phyloP scores from a whole-genome alignment of 1,140 invertebrate genomes.

The Tenebrio molitor region DNA sequence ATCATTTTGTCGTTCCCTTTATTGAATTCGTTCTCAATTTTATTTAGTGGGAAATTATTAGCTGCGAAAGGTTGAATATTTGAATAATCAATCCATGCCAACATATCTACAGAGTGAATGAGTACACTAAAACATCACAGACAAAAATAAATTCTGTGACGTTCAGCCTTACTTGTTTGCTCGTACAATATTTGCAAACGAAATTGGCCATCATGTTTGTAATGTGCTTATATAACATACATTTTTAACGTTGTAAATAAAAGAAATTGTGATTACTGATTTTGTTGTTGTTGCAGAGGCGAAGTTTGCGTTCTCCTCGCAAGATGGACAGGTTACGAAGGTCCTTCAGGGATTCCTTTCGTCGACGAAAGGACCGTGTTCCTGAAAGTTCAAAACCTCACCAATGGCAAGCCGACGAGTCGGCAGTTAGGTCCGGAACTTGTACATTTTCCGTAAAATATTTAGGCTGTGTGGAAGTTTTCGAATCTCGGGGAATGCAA shows the following conservation, averaged over 20 bases:
- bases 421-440: constrained; percentile 92
- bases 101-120: too few species aligned
- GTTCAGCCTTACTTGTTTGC: constrained; percentile 24
- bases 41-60: too few species aligned
- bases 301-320: constrained; percentile 76
- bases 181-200: constrained; percentile 23
- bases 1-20: too few species aligned
- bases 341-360: constrained; percentile 94
- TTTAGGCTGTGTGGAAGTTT: constrained; percentile 98
- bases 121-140: not conserved
- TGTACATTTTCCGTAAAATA: constrained; percentile 99
- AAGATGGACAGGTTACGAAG: constrained; percentile 93
- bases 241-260: not conserved
- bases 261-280: not conserved
- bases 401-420: constrained; percentile 98
- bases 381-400: constrained; percentile 96
- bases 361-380: constrained; percentile 83
- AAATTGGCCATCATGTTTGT: constrained; percentile 21
- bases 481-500: constrained; percentile 99
- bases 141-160: not conserved
- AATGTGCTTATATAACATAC: constrained; percentile 11
- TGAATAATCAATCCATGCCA: too few species aligned
- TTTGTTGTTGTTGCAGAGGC: constrained; percentile 68
- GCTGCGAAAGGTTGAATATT: too few species aligned
- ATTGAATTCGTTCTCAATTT: too few species aligned